Conservation (phyloP, 2,797 vertebrate species). For the Sciurus vulgaris region DNA sequence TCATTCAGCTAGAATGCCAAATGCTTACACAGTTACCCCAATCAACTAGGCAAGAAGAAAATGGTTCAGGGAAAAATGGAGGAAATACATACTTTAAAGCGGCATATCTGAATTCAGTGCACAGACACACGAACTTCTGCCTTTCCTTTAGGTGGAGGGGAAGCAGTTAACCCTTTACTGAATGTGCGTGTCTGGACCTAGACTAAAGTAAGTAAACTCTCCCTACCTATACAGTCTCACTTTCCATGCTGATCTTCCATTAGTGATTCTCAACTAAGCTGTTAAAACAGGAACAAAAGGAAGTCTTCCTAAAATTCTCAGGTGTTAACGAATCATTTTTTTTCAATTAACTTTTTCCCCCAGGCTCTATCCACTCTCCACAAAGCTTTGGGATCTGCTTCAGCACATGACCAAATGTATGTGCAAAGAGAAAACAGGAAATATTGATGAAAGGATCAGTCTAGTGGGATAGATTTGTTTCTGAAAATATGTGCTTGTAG, state of each 20-base stretch:
- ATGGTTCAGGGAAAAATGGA: neutral
- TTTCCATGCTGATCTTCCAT: neutral
- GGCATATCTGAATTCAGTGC: conserved; percentile 50
- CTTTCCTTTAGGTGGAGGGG: neutral
- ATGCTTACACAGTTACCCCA: conserved; percentile 17
- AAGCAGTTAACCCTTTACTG: conserved; percentile 33
- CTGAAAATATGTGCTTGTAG: neutral
- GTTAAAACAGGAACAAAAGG: neutral
- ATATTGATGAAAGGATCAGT: neutral
- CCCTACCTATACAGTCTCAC: neutral
- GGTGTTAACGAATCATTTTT: neutral
- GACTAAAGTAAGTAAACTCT: neutral
- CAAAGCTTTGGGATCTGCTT: neutral
- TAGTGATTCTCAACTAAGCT: neutral
- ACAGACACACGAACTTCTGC: conserved; percentile 20
- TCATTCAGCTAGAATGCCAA: conserved; percentile 50
- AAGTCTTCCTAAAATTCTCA: neutral
- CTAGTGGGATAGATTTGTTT: neutral
- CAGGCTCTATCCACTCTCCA: neutral
- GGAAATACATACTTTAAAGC: conserved; percentile 42
- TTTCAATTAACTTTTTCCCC: neutral
- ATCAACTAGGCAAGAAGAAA: conserved; percentile 35
- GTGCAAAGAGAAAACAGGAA: neutral
- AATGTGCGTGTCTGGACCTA: neutral
- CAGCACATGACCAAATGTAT: neutral